phyloP scores from a whole-genome alignment of 2,113 vertebrate species.

The Ursus arctos region DNA sequence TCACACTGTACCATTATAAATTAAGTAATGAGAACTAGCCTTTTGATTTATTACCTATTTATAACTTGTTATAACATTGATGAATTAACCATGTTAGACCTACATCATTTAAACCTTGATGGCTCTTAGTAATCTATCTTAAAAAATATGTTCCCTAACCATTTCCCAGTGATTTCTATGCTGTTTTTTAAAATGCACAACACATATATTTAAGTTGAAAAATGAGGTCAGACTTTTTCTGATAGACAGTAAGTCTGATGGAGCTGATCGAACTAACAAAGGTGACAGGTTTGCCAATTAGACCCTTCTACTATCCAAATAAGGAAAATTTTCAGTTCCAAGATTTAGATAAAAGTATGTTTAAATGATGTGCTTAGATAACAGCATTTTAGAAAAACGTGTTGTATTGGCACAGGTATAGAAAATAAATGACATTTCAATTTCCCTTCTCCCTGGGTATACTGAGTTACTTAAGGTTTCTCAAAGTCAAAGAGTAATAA shows the following conservation, averaged over 20 bases:
- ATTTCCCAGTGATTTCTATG: neutral
- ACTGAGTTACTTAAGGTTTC: neutral
- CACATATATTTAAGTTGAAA: slow-evolving; percentile 44
- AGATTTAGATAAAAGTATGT: slow-evolving; percentile 38
- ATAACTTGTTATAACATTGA: slow-evolving; percentile 37
- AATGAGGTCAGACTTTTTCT: slow-evolving; percentile 38
- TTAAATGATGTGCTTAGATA: slow-evolving; percentile 42
- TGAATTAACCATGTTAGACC: slow-evolving; percentile 56
- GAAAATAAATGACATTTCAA: slow-evolving; percentile 1
- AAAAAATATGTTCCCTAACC: slow-evolving; percentile 37
- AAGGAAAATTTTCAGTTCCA: neutral
- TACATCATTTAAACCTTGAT: slow-evolving; percentile 44
- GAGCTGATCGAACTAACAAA: neutral
- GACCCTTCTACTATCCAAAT: neutral
- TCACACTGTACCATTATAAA: slow-evolving; percentile 36
- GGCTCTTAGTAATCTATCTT: slow-evolving; percentile 34
- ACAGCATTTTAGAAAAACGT: slow-evolving; percentile 5
- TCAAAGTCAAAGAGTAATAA: neutral
- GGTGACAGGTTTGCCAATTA: neutral
- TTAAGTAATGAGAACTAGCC: slow-evolving; percentile 50
- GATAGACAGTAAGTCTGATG: neutral
- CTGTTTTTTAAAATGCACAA: neutral
- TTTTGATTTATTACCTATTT: slow-evolving; percentile 35
- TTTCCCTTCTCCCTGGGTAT: neutral
- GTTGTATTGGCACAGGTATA: neutral